Conservation (phyloP, 2,797 vertebrate genomes). For the Argya squamiceps region DNA sequence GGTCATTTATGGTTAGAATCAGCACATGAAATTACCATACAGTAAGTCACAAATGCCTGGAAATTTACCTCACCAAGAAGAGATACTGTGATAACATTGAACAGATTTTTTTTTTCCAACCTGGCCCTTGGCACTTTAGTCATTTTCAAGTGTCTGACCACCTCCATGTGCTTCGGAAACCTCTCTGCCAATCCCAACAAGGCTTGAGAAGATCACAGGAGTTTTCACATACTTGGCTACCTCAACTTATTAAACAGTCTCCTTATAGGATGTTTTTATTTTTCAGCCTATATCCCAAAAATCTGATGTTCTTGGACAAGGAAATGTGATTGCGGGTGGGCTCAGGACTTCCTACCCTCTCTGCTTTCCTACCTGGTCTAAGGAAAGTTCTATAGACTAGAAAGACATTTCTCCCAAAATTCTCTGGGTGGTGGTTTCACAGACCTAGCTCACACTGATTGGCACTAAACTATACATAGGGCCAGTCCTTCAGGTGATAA, state of each 20-base stretch:
- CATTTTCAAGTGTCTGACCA: slow-evolving; percentile 57
- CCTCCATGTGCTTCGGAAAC: slow-evolving; percentile 56
- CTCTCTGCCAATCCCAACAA: slow-evolving; percentile 68
- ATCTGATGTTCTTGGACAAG: slow-evolving; percentile 72
- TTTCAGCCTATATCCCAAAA: slow-evolving; percentile 71
- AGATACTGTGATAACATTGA: slow-evolving; percentile 44
- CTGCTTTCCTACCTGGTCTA: slow-evolving; percentile 36
- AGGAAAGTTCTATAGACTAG: neutral
- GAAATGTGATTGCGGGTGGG: slow-evolving; percentile 67
- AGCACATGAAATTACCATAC: neutral
- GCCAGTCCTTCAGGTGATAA: neutral
- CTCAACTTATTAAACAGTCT: slow-evolving; percentile 65
- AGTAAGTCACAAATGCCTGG: neutral
- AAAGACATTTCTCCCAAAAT: neutral
- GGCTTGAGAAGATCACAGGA: slow-evolving; percentile 62
- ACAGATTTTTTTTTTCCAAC: slow-evolving; percentile 5
- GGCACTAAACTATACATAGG: neutral
- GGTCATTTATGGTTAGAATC: neutral
- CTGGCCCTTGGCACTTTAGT: slow-evolving; percentile 32
- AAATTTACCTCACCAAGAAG: slow-evolving; percentile 28
- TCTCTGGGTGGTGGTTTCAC: neutral
- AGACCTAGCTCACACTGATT: neutral
- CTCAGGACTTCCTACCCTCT: slow-evolving; percentile 9
- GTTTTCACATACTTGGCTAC: slow-evolving; percentile 66
- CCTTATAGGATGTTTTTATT: slow-evolving; percentile 75